Evolutionary conservation across 1,140 invertebrate genomes (phyloP).

Genomic region (Semibalanus balanoides): DNA sequence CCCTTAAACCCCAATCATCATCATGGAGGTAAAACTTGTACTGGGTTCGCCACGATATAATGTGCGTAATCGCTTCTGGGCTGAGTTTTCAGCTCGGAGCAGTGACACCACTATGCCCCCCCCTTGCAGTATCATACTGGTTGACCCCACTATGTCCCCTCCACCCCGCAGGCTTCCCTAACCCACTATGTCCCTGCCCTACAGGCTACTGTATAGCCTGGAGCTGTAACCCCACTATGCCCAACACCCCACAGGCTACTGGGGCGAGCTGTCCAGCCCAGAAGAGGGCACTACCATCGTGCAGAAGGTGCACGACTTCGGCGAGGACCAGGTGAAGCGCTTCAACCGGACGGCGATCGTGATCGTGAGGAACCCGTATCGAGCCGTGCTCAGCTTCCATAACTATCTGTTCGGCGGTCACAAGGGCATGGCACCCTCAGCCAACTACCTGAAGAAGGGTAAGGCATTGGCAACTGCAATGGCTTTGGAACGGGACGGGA

Average conservation of each 20-base stretch:
- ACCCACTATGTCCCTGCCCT: not conserved
- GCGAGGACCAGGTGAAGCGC: conserved; percentile 9
- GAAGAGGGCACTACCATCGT: conserved; percentile 26
- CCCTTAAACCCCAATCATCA: too few species aligned
- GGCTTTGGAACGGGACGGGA: too few species aligned
- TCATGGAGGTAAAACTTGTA: too few species aligned
- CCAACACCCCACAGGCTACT: not conserved
- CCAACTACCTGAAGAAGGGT: conserved; percentile 19
- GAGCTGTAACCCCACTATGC: too few species aligned
- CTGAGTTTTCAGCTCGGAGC: too few species aligned
- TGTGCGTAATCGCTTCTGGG: too few species aligned
- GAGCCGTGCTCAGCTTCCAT: conserved; percentile 28
- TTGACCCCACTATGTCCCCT: not conserved
- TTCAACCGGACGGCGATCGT: conserved; percentile 25
- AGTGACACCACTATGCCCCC: too few species aligned
- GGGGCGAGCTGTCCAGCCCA: conserved; percentile 24
- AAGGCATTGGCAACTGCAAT: not conserved
- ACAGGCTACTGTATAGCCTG: too few species aligned
- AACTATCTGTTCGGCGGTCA: conserved; percentile 29
- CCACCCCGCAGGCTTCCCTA: not conserved
- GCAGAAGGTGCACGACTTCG: conserved; percentile 27
- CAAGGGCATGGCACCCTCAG: conserved; percentile 21
- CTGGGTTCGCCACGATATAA: too few species aligned
- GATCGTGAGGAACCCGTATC: conserved; percentile 29
- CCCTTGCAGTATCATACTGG: too few species aligned